Base-by-base conservation (phyloP, 2,797 vertebrate species). In the Odontamblyopus rebecca region DNA sequence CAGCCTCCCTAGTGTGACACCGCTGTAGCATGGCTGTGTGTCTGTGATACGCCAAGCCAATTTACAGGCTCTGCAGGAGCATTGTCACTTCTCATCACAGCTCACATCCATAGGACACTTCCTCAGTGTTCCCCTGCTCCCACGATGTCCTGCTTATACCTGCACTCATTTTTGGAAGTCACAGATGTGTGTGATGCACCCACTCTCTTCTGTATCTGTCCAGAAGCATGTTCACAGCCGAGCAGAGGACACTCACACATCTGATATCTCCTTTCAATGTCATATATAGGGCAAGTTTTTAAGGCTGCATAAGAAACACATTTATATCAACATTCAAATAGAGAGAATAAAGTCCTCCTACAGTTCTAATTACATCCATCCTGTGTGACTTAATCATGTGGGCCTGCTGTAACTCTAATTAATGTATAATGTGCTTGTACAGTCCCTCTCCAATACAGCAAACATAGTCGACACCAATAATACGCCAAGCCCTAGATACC, bases 21-120 rank as follows among this genome's bases (percentile, higher is more conserved):
- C 87, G 84, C 90, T 91, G 89, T 90, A 88, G 90, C 89, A 68
- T 89, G 88, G 89, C 91, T 93, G 91, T 85, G 90, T 91, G 89
- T 89, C 89, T 90, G 90, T 87, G 91, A 92, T 92, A 90, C 86
- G 90, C 91, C 89, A 89, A 89, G 85, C 89, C 88, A 91, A 92
- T 91, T 92, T 93, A 91, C 87, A 87, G 86, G 86, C 91, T 90
- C 92, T 3, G 72, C 91, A 79, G 91, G 91, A 93, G 88, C 82
- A 83, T 90, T 90, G 90, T 91, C 89, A 82, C 85, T 89, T 89
- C 86, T 84, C 88, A 87, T 90, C 90, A 89, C 85, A 87, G 82
- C 86, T 86, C 90, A 90, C 90, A 91, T 91, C 88, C 91, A 86
- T 87, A 82, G 89, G 89, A 89, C 88, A 85, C 89, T 88, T 86